Conservation (phyloP, 2,113 vertebrate genomes). For the Lycaon pictus region DNA sequence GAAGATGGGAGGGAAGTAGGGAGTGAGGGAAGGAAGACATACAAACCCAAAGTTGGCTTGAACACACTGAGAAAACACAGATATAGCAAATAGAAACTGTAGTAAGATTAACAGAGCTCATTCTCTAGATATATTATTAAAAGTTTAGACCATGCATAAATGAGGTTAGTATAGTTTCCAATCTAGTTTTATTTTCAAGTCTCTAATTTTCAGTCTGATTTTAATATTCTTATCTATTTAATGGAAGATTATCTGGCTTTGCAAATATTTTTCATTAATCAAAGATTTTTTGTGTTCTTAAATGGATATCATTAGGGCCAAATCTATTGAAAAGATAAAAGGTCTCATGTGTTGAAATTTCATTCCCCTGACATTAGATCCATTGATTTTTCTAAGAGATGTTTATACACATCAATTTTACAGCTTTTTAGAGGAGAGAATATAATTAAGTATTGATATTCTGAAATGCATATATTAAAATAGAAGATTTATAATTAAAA, state of each 20-base stretch:
- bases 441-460: conserved; percentile 78
- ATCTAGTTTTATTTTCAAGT: background rate
- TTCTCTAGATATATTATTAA: background rate
- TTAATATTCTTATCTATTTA: conserved; percentile 56
- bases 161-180: background rate
- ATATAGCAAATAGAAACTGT: background rate
- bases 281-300: conserved; percentile 47
- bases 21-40: no score
- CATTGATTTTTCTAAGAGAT: conserved; percentile 78
- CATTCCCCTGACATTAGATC: conserved; percentile 70
- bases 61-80: background rate
- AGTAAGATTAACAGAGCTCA: background rate
- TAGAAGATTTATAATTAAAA: background rate
- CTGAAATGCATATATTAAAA: conserved; percentile 67
- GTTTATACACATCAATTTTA: conserved; percentile 73
- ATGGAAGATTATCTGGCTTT: background rate
- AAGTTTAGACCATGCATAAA: conserved; percentile 11
- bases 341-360: conserved; percentile 69
- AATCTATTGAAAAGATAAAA: conserved; percentile 72
- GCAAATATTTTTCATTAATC: conserved; percentile 55
- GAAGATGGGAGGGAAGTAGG: no score
- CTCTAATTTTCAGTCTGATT: conserved; percentile 45
- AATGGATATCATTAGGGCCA: conserved; percentile 8
- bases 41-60: background rate
- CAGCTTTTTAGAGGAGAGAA: conserved; percentile 52